phyloP scores from a whole-genome alignment of 37 sponge, comb jelly and placozoan genomes.

The Agelas oroides region DNA sequence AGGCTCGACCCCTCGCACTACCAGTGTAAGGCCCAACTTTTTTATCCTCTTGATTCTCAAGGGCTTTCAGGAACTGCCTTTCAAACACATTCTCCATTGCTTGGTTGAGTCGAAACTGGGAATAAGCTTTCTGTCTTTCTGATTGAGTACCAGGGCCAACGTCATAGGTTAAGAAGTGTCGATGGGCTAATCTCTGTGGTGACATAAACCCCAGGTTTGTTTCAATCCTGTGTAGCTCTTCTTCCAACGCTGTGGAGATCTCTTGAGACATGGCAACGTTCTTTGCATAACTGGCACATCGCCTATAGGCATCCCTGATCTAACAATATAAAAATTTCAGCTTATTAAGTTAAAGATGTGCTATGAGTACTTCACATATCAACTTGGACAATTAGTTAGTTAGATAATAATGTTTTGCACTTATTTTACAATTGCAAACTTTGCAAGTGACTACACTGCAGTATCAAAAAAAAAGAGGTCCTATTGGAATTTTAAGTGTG shows the following conservation, averaged over 20 bases:
- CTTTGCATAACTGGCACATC: slow-evolving; percentile 19
- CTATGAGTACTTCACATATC: too few species aligned
- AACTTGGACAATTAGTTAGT: too few species aligned
- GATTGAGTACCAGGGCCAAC: slow-evolving; percentile 31
- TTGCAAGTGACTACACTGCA: too few species aligned
- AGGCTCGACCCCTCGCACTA: not conserved
- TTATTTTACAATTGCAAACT: too few species aligned
- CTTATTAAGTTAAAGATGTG: too few species aligned
- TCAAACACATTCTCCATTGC: slow-evolving; percentile 49
- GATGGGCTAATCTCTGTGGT: slow-evolving; percentile 15
- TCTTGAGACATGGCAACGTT: slow-evolving; percentile 3
- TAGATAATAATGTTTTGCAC: too few species aligned
- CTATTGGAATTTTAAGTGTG: too few species aligned
- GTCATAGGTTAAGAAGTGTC: slow-evolving; percentile 35
- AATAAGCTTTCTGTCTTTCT: slow-evolving; percentile 29
- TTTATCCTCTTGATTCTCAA: slow-evolving; percentile 18
- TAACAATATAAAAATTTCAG: not conserved
- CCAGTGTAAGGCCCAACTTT: not conserved
- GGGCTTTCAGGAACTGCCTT: slow-evolving; percentile 27
- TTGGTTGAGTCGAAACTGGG: slow-evolving; percentile 12
- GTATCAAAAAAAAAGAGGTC: too few species aligned
- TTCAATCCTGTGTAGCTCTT: slow-evolving; percentile 30
- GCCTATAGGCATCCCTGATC: slow-evolving; percentile 47
- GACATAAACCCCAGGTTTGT: slow-evolving; percentile 10
- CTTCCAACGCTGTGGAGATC: slow-evolving; percentile 21